A percentile compares a stretch with the other conserved stretches of the same genome.
Evolutionary conservation across 2,888 invertebrate genomes (phyloP).

Genomic region (Capitulum mitella): DNA sequence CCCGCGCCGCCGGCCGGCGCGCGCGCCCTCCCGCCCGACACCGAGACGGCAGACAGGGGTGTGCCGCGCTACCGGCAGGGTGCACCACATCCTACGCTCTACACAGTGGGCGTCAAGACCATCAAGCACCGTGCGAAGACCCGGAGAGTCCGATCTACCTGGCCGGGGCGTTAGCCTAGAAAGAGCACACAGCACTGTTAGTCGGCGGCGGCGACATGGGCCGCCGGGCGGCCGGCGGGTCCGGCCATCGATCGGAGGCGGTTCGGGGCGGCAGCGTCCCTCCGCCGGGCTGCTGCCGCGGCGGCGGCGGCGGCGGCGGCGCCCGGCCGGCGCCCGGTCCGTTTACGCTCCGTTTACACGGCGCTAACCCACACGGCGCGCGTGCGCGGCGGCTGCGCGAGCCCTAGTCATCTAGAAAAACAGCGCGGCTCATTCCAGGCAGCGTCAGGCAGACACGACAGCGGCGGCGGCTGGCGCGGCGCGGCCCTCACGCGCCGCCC

Average conservation of each 20-base stretch:
- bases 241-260: too few relatives aligned
- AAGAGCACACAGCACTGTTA: conserved; percentile 3
- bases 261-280: too few relatives aligned
- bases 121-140: conserved; percentile 1
- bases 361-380: neutral
- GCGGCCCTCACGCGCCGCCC: neutral
- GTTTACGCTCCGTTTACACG: neutral
- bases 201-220: neutral
- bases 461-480: neutral
- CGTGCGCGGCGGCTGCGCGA: neutral
- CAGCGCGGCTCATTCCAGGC: neutral
- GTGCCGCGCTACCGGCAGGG: neutral
- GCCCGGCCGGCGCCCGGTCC: too few relatives aligned
- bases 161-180: neutral
- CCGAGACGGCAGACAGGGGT: neutral
- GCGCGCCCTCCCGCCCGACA: neutral
- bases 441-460: neutral
- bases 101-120: neutral
- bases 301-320: too few relatives aligned
- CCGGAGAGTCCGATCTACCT: neutral
- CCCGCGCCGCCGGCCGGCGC: too few relatives aligned
- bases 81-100: neutral
- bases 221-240: neutral
- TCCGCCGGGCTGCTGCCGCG: too few relatives aligned
- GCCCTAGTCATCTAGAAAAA: conserved; percentile 8